phyloP scores from a whole-genome alignment of 2,113 vertebrate genomes.

The Myiozetetes cayanensis region DNA sequence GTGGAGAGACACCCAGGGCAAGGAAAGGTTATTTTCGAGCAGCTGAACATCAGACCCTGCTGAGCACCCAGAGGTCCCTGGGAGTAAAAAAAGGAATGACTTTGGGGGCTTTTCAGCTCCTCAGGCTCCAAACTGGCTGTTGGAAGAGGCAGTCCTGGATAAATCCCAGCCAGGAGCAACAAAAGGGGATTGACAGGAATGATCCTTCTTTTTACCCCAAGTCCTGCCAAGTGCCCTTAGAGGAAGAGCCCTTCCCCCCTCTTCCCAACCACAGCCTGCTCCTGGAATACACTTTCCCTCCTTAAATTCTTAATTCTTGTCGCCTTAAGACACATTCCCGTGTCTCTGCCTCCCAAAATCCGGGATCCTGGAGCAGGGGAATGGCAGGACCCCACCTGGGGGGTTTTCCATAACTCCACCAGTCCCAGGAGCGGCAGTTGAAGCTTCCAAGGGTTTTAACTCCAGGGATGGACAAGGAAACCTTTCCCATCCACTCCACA shows the following conservation, averaged over 20 bases:
- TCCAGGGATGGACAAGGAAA: neutral
- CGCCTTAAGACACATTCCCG: neutral
- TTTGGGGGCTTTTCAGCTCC: neutral
- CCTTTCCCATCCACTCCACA: neutral
- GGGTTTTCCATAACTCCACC: neutral
- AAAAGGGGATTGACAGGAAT: rapidly evolving
- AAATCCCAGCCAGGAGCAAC: neutral
- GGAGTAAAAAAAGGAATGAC: neutral
- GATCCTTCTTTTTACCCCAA: neutral
- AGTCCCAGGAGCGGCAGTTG: neutral
- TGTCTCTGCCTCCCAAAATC: rapidly evolving
- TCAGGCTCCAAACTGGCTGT: neutral
- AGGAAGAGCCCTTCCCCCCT: neutral
- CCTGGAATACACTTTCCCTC: neutral
- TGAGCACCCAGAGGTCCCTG: neutral
- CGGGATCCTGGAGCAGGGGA: rapidly evolving
- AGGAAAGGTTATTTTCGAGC: neutral
- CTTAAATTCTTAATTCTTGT: neutral
- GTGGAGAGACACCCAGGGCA: neutral
- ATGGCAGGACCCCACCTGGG: neutral
- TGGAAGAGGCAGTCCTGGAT: neutral
- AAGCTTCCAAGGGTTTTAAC: neutral
- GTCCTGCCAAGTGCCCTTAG: neutral
- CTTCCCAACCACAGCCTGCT: neutral
- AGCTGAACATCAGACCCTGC: neutral